Conservation (phyloP, 2,797 vertebrate genomes). For the Amazona finschi region DNA sequence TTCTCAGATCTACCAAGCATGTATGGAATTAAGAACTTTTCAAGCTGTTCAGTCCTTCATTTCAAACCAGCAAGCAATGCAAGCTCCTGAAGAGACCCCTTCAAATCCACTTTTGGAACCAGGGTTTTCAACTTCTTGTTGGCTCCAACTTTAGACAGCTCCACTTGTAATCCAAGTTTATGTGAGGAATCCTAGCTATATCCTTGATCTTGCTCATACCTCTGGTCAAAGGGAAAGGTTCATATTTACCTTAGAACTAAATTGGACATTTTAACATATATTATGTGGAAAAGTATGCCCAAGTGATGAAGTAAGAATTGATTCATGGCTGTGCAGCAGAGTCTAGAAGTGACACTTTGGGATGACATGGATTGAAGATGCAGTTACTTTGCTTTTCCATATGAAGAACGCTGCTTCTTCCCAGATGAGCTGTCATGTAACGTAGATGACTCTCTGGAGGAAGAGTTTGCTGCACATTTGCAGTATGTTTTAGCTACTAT, state of each 20-base stretch:
- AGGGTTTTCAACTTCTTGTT: not conserved
- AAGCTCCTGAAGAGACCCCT: not conserved
- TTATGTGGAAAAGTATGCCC: not conserved
- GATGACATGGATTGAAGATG: not conserved
- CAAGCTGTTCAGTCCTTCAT: not conserved
- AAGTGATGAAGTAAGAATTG: not conserved
- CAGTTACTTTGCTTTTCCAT: not conserved
- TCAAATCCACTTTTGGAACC: not conserved
- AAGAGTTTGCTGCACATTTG: constrained; percentile 14
- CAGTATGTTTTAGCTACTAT: constrained; percentile 52
- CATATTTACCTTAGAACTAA: not conserved
- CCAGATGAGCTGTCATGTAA: constrained; percentile 18
- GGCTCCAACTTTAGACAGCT: not conserved
- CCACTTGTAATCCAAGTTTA: not conserved
- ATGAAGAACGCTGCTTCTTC: not conserved
- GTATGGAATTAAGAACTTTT: not conserved
- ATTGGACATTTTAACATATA: not conserved
- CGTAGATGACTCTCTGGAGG: not conserved
- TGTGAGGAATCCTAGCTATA: not conserved
- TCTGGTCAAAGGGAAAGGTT: not conserved
- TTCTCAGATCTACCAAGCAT: not conserved
- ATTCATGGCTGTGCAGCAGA: not conserved
- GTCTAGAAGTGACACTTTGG: not conserved
- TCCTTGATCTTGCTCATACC: not conserved
- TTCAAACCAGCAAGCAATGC: not conserved